Evolutionary conservation across 2,113 vertebrate genomes (phyloP), one percentile per base, ranked within the genome.

Genomic region (Xyrauchen texanus): DNA sequence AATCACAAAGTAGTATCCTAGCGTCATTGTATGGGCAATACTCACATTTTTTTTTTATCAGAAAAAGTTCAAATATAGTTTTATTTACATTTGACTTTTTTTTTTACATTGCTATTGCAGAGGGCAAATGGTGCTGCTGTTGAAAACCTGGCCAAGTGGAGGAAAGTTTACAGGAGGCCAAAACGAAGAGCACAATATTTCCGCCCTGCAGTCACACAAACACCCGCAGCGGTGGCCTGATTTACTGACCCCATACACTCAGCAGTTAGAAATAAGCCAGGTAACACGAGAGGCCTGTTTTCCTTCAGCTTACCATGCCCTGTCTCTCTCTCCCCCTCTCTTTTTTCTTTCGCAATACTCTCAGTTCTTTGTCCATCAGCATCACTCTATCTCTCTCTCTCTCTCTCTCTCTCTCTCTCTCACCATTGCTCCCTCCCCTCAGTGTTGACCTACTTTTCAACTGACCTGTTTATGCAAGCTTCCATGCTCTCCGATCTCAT

Each of bases 381-480:
- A 49, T 7, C 51, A 49, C 58, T 21, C 69, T 45, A 61, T 45
- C 21, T 34, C 21, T 34, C 68, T 53, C 16, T 79, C 51, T 66
- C 71, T 62, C 74, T 69, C 62, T 46, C 78, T 34, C 21, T 34
- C 21, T 34, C 74, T 69, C 62, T 46, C 78, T 34, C 21, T 34
- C 21, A n/a, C n/a, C n/a, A n/a, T n/a, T n/a, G n/a, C n/a, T 34
- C 21, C 21, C 21, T 76, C 83, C 85, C 49, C 69, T 45, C 34
- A 81, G 67, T 77, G 13, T 57, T 90, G 90, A 91, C 93, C 93
- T 93, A 93, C 88, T 93, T 93, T 91, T 85, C 81, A 75, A 42
- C 85, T 86, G 91, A 89, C 90, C 90, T 92, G 91, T 86, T 93
- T 92, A 89, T 86, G 79, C 80, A 34, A 34, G 85, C 87, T 69